These are phyloP conservation scores for Drosophila seclusa DNA, from an alignment of 2,888 invertebrate species.

Conservation along the genomic window DNA sequence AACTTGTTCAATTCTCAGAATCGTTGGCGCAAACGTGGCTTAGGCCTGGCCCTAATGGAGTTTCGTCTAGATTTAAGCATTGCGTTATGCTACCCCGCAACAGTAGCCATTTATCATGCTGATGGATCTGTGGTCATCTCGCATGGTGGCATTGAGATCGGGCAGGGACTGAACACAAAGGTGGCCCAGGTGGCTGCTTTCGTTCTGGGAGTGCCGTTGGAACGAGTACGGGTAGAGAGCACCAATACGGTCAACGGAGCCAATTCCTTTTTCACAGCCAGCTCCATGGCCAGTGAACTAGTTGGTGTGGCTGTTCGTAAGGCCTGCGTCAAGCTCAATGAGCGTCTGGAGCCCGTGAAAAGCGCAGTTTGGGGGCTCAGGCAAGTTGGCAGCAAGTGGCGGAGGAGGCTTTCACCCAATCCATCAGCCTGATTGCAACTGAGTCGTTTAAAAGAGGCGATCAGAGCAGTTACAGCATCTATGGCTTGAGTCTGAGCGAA, in stretches of 20 bases:
- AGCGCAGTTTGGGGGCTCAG: conserved; percentile 80
- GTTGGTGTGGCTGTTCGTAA: conserved; percentile 87
- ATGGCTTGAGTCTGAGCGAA: conserved; percentile 88
- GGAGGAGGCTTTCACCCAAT: conserved; percentile 49
- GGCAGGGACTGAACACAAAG: conserved; percentile 90
- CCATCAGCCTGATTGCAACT: conserved; percentile 87
- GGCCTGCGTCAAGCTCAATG: conserved; percentile 88
- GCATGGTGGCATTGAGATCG: conserved; percentile 91
- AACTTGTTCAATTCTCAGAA: conserved; percentile 89
- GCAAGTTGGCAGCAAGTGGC: conserved; percentile 86
- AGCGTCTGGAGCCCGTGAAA: conserved; percentile 88
- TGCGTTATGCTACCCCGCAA: conserved; percentile 86
- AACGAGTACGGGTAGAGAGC: conserved; percentile 47
- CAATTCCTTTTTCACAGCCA: conserved; percentile 86
- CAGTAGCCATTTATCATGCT: conserved; percentile 89
- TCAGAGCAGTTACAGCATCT: conserved; percentile 87
- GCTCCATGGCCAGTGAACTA: conserved; percentile 88
- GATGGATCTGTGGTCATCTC: conserved; percentile 90
- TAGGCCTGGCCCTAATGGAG: conserved; percentile 89
- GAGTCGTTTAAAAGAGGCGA: conserved; percentile 86
- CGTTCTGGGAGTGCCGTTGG: conserved; percentile 87
- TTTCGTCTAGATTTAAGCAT: conserved; percentile 38
- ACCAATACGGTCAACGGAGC: conserved; percentile 86
- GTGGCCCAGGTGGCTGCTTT: conserved; percentile 91
- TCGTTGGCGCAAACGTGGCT: conserved; percentile 92